These are phyloP conservation scores for Anser brachyrhynchus DNA, from an alignment of 2,113 vertebrate genomes.

Conservation along the genomic window DNA sequence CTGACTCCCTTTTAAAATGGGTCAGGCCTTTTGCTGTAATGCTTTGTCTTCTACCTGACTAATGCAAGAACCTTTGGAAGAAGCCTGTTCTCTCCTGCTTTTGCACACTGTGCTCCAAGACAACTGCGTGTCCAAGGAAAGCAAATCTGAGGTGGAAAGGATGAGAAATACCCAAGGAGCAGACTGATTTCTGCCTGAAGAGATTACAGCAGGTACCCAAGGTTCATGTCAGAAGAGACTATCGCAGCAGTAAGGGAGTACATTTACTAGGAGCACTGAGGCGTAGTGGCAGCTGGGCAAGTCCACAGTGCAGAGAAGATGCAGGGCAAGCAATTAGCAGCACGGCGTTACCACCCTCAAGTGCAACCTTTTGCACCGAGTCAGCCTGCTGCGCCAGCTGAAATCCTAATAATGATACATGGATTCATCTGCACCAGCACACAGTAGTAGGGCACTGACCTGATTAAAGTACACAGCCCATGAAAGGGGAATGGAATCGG, in stretches of 20 bases:
- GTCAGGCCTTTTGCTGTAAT: background rate
- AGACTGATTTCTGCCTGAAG: background rate
- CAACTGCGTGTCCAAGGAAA: fast-evolving
- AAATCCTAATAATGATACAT: background rate
- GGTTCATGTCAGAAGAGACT: background rate
- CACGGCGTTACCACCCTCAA: background rate
- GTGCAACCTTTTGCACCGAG: background rate
- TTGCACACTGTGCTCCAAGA: background rate
- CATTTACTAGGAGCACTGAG: background rate
- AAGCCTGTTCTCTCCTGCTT: background rate
- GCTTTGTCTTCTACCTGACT: background rate
- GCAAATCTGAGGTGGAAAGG: background rate
- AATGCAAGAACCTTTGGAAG: background rate
- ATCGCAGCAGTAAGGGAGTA: background rate
- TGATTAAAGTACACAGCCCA: background rate
- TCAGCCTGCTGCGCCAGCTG: background rate
- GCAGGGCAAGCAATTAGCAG: conserved; percentile 13
- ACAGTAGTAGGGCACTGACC: background rate
- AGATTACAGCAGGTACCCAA: background rate
- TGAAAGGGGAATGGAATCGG: background rate
- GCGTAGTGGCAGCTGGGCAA: background rate
- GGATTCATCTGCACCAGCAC: background rate
- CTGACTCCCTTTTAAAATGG: background rate
- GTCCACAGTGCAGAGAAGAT: background rate
- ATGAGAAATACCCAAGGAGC: background rate